Evolutionary conservation across 2,888 invertebrate genomes (phyloP), one percentile per base, ranked within the genome.

Genomic region (Miltochrista miniata): DNA sequence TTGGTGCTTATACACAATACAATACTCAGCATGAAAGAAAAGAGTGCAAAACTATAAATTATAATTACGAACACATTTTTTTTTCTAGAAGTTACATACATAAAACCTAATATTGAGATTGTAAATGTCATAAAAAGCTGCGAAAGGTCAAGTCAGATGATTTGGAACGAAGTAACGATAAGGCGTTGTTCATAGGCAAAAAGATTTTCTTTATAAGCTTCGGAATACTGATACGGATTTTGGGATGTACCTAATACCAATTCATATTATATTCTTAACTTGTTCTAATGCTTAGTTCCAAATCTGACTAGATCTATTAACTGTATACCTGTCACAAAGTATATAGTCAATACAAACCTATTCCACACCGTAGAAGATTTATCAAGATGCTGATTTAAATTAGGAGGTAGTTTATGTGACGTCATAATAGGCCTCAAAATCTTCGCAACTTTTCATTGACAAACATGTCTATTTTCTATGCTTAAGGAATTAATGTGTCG

Each of bases 401-500:
- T 84, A 90, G 83, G 90, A 91, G 90, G 91, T 90, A 90, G 90
- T 85, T 90, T 69, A 74, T 74, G 84, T 85, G 83, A 84, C 86
- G 81, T 72, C 59, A 63, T 62, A 67, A 64, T 59, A 73, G 75
- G 75, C 64, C 72, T 76, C 74, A 70, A 70, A 74, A 72, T 79
- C 74, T 90, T 89, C 90, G 90, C 90, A 90, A 90, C 91, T 90
- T 89, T 89, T 85, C 81, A 74, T 79, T 76, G 88, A 87, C 88
- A 81, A 74, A 74, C 67, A 64, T 83, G 82, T 88, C 84, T 91
- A 90, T 88, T 90, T 89, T 89, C 90, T 90, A 91, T 83, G 79
- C 91, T 91, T 91, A 92, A 89, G 88, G 85, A 90, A 89, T 90
- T 88, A 90, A 87, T 88, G 90, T 92, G 92, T 92, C 92, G 92